Conservation (phyloP, 1,140 invertebrate species). For the Drosophila sechellia region DNA sequence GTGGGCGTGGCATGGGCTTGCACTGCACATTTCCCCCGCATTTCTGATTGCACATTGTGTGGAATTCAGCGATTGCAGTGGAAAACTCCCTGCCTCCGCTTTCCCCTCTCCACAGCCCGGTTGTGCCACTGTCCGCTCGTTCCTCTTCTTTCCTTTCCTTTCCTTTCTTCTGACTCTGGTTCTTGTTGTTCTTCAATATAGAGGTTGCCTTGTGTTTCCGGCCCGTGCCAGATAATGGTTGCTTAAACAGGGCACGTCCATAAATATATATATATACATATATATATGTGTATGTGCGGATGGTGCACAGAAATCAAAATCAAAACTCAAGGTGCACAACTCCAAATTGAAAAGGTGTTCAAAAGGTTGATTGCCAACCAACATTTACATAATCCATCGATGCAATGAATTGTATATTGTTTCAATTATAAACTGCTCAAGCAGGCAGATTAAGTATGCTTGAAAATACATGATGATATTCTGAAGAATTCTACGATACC, state of each 20-base stretch:
- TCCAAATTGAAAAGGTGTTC: too few species aligned
- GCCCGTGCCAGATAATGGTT: constrained; percentile 73
- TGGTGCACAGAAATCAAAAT: constrained; percentile 2
- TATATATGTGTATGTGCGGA: constrained; percentile 16
- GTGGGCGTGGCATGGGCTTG: constrained; percentile 43
- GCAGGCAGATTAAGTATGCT: background rate
- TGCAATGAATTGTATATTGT: too few species aligned
- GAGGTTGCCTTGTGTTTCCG: constrained; percentile 77
- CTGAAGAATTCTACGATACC: constrained; percentile 3
- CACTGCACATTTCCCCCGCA: constrained; percentile 10
- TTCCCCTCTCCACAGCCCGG: constrained; percentile 4
- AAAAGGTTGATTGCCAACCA: too few species aligned
- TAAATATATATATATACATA: constrained; percentile 1
- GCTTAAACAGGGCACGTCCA: constrained; percentile 68
- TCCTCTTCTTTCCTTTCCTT: background rate
- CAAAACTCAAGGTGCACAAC: background rate
- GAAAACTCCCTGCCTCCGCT: constrained; percentile 24
- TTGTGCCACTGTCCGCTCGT: constrained; percentile 46
- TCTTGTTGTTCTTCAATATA: constrained; percentile 47
- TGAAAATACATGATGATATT: constrained; percentile 9
- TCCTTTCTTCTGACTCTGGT: constrained; percentile 16
- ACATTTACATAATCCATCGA: too few species aligned
- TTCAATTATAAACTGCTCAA: too few species aligned
- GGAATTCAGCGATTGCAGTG: constrained; percentile 41
- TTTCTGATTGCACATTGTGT: constrained; percentile 52